A percentile compares a stretch with the other conserved stretches of the same genome.
phyloP scores from a whole-genome alignment of 2,888 invertebrate genomes.

The Fragum fragum region DNA sequence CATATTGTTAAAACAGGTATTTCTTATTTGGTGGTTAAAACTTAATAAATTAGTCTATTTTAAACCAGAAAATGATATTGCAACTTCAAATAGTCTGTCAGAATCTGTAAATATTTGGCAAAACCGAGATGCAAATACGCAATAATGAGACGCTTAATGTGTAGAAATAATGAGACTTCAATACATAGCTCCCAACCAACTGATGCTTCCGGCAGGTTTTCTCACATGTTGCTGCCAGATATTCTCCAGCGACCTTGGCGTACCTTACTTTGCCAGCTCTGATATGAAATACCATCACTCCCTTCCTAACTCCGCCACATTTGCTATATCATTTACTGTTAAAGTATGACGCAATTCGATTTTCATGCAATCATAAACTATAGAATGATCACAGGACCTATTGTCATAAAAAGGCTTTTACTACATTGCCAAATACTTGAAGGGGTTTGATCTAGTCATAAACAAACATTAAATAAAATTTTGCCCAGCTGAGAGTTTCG shows the following conservation, averaged over 20 bases:
- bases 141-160: too few species aligned
- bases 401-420: constrained; percentile 25
- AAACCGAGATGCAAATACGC: too few species aligned
- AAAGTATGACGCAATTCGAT: constrained; percentile 47
- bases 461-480: constrained; percentile 40
- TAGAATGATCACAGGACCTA: constrained; percentile 23
- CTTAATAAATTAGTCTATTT: too few species aligned
- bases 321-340: constrained; percentile 9
- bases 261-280: background rate
- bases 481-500: constrained; percentile 45
- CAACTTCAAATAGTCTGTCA: too few species aligned
- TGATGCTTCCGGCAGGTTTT: background rate
- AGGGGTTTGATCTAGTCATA: constrained; percentile 48
- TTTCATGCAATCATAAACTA: constrained; percentile 36
- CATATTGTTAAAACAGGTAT: too few species aligned
- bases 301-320: background rate
- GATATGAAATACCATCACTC: constrained; percentile 1
- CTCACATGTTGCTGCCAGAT: background rate
- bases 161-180: too few species aligned
- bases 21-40: too few species aligned
- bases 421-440: constrained; percentile 35
- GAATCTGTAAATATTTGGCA: too few species aligned
- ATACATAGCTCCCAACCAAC: too few species aligned
- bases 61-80: too few species aligned
- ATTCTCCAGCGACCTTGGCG: background rate